Percentiles rank a stretch among this genome's conserved stretches.
Conservation (phyloP, 35 echinoderm and acorn worm species). For the Acanthaster planci region DNA sequence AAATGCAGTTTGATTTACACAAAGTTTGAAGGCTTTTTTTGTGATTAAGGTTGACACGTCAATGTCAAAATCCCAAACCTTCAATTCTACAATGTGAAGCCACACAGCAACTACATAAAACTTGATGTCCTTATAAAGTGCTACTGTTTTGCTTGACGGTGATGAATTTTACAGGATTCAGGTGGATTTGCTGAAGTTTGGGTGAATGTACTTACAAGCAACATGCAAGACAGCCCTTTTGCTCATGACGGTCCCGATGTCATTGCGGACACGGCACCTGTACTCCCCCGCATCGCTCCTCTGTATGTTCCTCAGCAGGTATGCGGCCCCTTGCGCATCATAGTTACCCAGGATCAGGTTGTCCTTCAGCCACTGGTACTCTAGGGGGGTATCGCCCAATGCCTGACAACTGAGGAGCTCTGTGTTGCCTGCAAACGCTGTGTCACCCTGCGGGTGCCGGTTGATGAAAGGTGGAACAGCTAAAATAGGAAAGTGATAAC, state of each 20-base stretch:
- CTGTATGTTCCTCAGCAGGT: slow-evolving; percentile 25
- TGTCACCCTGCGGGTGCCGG: slow-evolving; percentile 44
- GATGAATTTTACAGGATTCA: too few relatives aligned
- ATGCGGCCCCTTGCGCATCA: background rate
- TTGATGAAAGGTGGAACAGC: slow-evolving; percentile 46
- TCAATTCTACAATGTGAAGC: too few relatives aligned
- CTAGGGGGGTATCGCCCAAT: slow-evolving; percentile 42
- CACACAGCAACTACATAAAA: too few relatives aligned
- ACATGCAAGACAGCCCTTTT: slow-evolving; percentile 50
- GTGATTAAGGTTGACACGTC: too few relatives aligned
- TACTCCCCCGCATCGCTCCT: slow-evolving; percentile 53
- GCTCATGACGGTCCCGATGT: slow-evolving; percentile 68
- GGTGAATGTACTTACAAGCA: slow-evolving; percentile 82
- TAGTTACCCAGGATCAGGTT: background rate
- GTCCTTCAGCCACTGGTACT: slow-evolving; percentile 69
- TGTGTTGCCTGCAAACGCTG: slow-evolving; percentile 27
- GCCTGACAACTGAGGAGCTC: slow-evolving; percentile 47
- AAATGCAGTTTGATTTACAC: too few relatives aligned
- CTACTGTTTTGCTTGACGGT: too few relatives aligned
- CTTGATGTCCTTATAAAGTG: too few relatives aligned
- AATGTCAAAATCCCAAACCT: too few relatives aligned
- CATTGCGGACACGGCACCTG: slow-evolving; percentile 61
- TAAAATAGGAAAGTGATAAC: background rate
- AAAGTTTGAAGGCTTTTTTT: too few relatives aligned
- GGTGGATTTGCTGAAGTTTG: too few relatives aligned